These are phyloP conservation scores for Xestoiulus laeticollis DNA, from an alignment of 2,888 invertebrate species.

Conservation along the genomic window DNA sequence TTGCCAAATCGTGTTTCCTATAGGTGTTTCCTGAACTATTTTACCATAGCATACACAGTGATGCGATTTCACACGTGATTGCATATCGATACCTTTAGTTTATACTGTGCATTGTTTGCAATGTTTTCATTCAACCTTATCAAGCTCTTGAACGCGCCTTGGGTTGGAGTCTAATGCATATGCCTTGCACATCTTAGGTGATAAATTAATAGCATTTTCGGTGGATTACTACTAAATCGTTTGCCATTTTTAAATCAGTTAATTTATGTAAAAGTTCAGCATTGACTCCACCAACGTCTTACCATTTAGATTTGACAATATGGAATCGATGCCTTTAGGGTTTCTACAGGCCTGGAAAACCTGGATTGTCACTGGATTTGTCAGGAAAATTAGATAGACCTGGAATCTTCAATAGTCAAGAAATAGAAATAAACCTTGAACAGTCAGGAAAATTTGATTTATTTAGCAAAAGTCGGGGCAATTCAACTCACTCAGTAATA, in stretches of 20 bases:
- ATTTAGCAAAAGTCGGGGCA: no score
- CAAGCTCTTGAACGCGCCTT: neutral
- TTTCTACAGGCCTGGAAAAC: no score
- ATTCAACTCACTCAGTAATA: no score
- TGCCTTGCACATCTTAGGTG: neutral
- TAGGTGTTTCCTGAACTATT: neutral
- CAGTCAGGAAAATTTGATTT: no score
- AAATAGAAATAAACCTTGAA: no score
- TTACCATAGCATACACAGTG: neutral
- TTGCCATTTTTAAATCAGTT: neutral
- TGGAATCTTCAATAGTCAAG: no score
- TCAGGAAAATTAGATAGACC: no score
- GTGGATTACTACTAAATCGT: neutral
- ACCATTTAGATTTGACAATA: no score
- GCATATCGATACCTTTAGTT: neutral
- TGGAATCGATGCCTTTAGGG: no score
- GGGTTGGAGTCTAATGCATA: neutral
- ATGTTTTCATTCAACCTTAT: neutral
- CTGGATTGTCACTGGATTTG: no score
- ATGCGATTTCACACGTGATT: neutral
- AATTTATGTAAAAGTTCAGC: no score
- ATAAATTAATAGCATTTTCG: neutral
- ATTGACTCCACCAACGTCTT: no score
- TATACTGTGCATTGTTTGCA: neutral
- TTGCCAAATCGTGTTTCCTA: conserved; percentile 1